phyloP scores from a whole-genome alignment of 1,140 invertebrate species.

The Agrypnia vestita region DNA sequence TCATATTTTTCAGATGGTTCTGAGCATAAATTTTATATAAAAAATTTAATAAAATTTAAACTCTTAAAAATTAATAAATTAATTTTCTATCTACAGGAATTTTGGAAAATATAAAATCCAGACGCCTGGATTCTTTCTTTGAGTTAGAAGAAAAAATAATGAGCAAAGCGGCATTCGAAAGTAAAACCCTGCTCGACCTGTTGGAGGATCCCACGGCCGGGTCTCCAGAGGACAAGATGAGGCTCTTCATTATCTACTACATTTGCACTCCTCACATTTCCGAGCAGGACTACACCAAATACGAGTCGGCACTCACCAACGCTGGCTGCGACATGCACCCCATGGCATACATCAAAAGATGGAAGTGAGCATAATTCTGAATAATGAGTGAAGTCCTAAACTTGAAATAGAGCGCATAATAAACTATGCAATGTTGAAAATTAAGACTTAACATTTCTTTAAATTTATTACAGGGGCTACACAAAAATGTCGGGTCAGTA shows the following conservation, averaged over 20 bases:
- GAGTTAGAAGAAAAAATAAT: constrained; percentile 99
- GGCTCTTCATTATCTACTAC: constrained; percentile 96
- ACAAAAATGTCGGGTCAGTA: constrained; percentile 89
- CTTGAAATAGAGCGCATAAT: background rate
- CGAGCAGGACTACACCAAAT: constrained; percentile 88
- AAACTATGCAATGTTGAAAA: background rate
- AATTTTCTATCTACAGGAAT: constrained; percentile 76
- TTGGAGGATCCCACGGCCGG: constrained; percentile 91
- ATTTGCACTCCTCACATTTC: constrained; percentile 87
- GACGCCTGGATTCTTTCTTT: constrained; percentile 96
- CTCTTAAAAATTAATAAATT: too few species aligned
- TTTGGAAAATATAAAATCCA: constrained; percentile 91
- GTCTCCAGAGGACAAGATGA: constrained; percentile 92
- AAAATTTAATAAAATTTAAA: too few species aligned
- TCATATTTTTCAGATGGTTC: too few species aligned
- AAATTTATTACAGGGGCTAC: constrained; percentile 77
- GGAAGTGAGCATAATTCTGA: constrained; percentile 79
- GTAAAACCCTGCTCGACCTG: constrained; percentile 85
- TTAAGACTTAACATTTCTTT: constrained; percentile 30
- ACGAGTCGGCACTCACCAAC: constrained; percentile 83
- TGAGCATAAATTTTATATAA: too few species aligned
- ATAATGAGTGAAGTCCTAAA: background rate
- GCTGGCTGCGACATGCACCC: constrained; percentile 90
- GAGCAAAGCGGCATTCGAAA: constrained; percentile 82
- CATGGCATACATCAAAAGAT: constrained; percentile 90